These are phyloP conservation scores for Drosophila auraria DNA, from an alignment of 1,140 invertebrate species.

Conservation along the genomic window DNA sequence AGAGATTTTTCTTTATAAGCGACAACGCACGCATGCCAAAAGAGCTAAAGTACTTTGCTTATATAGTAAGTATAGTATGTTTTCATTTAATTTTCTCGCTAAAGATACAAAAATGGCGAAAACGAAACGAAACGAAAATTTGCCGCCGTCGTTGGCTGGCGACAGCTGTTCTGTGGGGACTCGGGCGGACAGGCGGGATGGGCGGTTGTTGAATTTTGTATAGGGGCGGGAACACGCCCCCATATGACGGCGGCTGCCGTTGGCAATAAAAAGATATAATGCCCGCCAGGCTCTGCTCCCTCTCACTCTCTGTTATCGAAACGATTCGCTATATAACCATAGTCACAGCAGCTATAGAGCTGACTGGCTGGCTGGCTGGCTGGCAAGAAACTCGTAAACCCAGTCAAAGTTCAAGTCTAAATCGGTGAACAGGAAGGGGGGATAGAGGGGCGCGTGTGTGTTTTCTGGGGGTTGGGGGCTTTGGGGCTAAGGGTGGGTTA, in stretches of 20 bases:
- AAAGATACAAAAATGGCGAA: constrained; percentile 71
- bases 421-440: not conserved
- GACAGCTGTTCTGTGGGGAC: constrained; percentile 63
- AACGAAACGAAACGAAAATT: constrained; percentile 55
- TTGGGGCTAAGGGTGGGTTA: constrained; percentile 28
- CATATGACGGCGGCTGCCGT: constrained; percentile 30
- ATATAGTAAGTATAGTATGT: constrained; percentile 54
- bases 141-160: constrained; percentile 62
- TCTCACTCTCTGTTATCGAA: constrained; percentile 57
- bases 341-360: constrained; percentile 3
- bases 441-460: not conserved
- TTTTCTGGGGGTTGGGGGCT: not conserved
- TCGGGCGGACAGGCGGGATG: not conserved
- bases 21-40: constrained; percentile 55
- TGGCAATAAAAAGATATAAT: constrained; percentile 78
- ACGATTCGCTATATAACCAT: constrained; percentile 31
- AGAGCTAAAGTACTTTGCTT: constrained; percentile 67
- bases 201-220: constrained; percentile 1
- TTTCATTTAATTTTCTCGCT: constrained; percentile 82
- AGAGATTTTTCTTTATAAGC: constrained; percentile 71
- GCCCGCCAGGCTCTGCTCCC: constrained; percentile 47
- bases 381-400: constrained; percentile 57
- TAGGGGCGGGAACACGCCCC: constrained; percentile 32
- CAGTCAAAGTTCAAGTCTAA: constrained; percentile 53
- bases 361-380: constrained; percentile 18